Base-by-base conservation (phyloP, 2,888 invertebrate genomes). In the Caenorhabditis becei region DNA sequence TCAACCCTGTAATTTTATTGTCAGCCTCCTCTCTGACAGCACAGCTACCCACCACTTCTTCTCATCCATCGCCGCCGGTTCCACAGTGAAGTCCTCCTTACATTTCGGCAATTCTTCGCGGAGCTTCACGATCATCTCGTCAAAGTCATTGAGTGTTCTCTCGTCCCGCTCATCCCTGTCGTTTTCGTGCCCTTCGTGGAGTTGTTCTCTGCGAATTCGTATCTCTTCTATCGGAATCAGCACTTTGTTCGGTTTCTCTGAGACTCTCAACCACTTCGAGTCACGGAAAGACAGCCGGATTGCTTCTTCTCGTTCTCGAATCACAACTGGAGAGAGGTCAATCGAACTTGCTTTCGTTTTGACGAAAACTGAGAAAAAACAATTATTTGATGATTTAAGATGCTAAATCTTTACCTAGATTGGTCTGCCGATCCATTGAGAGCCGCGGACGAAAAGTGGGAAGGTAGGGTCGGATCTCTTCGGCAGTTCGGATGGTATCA, bases 291-390 rank as follows among this genome's bases (percentile, higher is more conserved):
- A 47, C 3, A 47, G 35, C 26, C 79, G 63, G 14, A 85, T 58
- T 1, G 81, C 37, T 18, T 65, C 66, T 32, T 79, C 82, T n/a
- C 86, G 61, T 37, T 86, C 78, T 1, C 41, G 56, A 10, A 82
- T 66, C 23, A 77, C 72, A 2, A 56, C 51, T 41, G 77, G 62
- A 2, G 82, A 24, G 66, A 82, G 83, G 63, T 89, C 89, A 24
- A 71, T 70, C 7, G 75, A 51, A 14, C 71, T 67, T 1, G 87
- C 85, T 32, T 88, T 85, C 8, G 87, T 85, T 59, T 89, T 87
- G 0, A 88, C 77, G 65, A 89, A 82, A 23, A 89, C 88, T 88
- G 71, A 44, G 63, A 67, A 66, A 7, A 4, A 10, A 61, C 32
- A 11, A 20, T 41, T 24, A 16, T 11, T 41, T 0, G 32, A 24